Base-by-base conservation (phyloP, 2,888 invertebrate species). In the Strigamia maritima region DNA sequence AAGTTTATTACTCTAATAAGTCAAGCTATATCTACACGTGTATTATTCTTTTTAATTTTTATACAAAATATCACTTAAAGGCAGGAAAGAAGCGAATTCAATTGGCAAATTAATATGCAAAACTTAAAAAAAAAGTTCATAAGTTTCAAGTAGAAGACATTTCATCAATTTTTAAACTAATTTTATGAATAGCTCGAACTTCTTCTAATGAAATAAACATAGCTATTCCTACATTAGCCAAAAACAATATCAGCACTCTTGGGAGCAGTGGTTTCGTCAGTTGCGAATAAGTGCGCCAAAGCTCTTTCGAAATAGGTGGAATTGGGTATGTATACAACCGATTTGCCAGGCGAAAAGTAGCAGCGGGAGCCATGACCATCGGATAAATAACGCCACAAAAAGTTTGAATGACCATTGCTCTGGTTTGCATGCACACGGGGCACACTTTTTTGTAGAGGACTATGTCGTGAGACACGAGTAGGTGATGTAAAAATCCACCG, bases 401-500 rank as follows among this genome's bases (percentile, higher is more conserved):
- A 7, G 31, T 16, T 31, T 79, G 79, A 16, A 80, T n/a, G 3
- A 75, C 31, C 7, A 65, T 77, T 8, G 80, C 49, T 44, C 80
- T 60, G 2, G n/a, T 74, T 49, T 78, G 78, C 24, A 81, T 24
- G 49, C 81, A 81, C 2, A 76, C 26, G n/a, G 76, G 44, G 44
- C 81, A 81, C 38, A 31, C n/a, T 22, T 31, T 65, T 12, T 80
- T 70, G 14, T 28, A 38, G 22, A 80, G 31, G 10, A 80, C 10
- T 40, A 80, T 35, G n/a, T 80, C 74, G 49, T 31, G 38, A 10
- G 80, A 76, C 14, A 78, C 70, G 26, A 65, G 28, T 28, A 16
- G 26, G 10, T 19, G 28, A 60, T 92, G 92, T 80, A 88, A 85
- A 4, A 90, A 3, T 31, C 88, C 83, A 10, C 90, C 86, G n/a